Evolutionary conservation across 2,888 invertebrate species (phyloP).

Genomic region (Netelia virgata): DNA sequence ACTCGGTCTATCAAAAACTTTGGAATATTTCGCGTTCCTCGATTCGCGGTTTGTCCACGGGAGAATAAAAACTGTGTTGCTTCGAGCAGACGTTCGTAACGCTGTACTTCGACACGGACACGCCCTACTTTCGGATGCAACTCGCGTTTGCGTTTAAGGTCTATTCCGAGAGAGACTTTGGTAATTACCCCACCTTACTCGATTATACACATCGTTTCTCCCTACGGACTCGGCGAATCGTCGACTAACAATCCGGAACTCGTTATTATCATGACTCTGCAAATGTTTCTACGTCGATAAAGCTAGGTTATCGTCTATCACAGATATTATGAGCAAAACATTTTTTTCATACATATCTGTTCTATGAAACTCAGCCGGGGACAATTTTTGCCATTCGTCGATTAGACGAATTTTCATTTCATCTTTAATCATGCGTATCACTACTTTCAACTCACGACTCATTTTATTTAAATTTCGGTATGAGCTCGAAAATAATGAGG

Average conservation of each 20-base stretch:
- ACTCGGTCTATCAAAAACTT: background rate
- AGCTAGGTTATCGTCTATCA: background rate
- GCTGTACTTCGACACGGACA: conserved; percentile 45
- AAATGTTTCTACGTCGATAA: conserved; percentile 22
- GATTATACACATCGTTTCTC: conserved; percentile 31
- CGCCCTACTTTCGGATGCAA: conserved; percentile 67
- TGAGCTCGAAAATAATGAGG: background rate
- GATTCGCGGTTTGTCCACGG: background rate
- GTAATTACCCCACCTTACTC: conserved; percentile 64
- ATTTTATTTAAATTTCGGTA: background rate
- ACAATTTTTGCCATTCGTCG: no score
- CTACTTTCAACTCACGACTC: no score
- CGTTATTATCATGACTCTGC: conserved; percentile 33
- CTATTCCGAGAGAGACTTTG: conserved; percentile 40
- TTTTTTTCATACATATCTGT: no score
- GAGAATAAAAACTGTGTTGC: conserved; percentile 15
- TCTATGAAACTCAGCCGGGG: no score
- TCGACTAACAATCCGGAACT: conserved; percentile 46
- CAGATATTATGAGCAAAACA: no score
- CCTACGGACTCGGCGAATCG: conserved; percentile 45
- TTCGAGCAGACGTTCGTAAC: conserved; percentile 19
- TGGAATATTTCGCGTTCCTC: conserved; percentile 33
- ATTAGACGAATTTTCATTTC: no score
- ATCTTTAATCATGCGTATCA: no score
- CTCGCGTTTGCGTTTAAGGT: conserved; percentile 54